Evolutionary conservation across 1,140 invertebrate genomes (phyloP), one percentile per base, ranked within the genome.

Genomic region (Stegodyphus mimosarum): DNA sequence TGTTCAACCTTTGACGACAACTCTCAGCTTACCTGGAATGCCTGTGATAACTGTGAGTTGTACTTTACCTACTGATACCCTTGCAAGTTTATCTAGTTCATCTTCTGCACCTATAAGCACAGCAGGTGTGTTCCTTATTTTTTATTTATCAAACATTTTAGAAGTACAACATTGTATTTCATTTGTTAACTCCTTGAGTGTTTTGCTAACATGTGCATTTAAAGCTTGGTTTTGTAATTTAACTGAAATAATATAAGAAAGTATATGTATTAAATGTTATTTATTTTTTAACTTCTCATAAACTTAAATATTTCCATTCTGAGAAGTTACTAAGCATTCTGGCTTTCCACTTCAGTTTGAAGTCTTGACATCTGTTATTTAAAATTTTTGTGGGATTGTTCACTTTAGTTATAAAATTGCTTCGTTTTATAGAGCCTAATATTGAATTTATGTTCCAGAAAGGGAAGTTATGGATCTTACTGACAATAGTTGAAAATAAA

Each of bases 31-130:
- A 83, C 94, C 94, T 33, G 94, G 94, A 15, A 95, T 95, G 94
- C 95, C 95, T 33, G 94, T 94, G 6, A 94, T 95, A 84, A 95
- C 94, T n/a, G 94, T 95, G 3, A 95, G 94, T 89, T 93, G 94
- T 18, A 93, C 94, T 53, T 88, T 95, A 83, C 89, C 89, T 15
- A 76, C 78, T 50, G 73, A 87, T 55, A 83, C 86, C 17, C 63
- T 87, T 10, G 78, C 78, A 13, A 83, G 77, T 50, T 10, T 86
- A 13, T 60, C 76, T 11, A 71, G 48, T 49, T 75, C 53, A 74
- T 49, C 75, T 52, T 15, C 83, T 55, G 55, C 51, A 49, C 52
- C 69, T 33, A 69, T 71, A 52, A 84, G 49, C 7, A 60, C 81
- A 55, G 48, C 81, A n/a, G 81, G 81, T 84, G 51, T 11, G 52